Base-by-base conservation (phyloP, 1,140 invertebrate species). In the Thaumetopoea pityocampa region DNA sequence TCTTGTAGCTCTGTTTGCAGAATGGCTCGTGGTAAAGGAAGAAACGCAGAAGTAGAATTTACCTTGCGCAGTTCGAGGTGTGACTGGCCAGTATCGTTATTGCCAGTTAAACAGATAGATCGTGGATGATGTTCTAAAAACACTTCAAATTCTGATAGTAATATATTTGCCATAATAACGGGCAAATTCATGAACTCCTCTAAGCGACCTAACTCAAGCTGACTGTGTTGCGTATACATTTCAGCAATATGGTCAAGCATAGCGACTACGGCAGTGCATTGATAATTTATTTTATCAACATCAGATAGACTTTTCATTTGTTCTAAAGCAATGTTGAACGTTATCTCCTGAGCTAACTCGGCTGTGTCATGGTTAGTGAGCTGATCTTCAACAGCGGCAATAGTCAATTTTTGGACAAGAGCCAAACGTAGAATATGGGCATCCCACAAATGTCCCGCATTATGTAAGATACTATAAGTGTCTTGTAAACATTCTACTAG, bases 361-460 rank as follows among this genome's bases (percentile, higher is more conserved):
- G 51, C 32, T 2, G 55, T 30, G 45, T 82, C 78, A 15, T 78
- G 41, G 27, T 11, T 67, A 3, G 54, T 71, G 24, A 76, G 48
- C 3, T 72, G 35, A 49, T 76, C 71, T 54, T 79, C 78, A 14
- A 82, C 60, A 32, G 66, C 55, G 6, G 66, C 52, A 8, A 73
- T 51, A 3, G 62, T 76, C 17, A 82, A 40, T 35, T 69, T 76
- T 47, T 78, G 72, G 4, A 54, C 68, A 7, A 67, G 51, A 26
- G 57, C 65, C 2, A 50, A 51, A 8, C 78, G 60, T 15, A 70
- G 23, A 17, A 73, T 67, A 37, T 78, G 78, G 18, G 61, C 43
- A 41, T 76, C 64, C 55, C 62, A 77, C 2, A 79, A 47, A 46
- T 65, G 68, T 10, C 62, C 52, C 3, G 67, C 53, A 22, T 76